These are phyloP conservation scores for Pheosia gnoma DNA, from an alignment of 2,888 invertebrate genomes.

Conservation along the genomic window DNA sequence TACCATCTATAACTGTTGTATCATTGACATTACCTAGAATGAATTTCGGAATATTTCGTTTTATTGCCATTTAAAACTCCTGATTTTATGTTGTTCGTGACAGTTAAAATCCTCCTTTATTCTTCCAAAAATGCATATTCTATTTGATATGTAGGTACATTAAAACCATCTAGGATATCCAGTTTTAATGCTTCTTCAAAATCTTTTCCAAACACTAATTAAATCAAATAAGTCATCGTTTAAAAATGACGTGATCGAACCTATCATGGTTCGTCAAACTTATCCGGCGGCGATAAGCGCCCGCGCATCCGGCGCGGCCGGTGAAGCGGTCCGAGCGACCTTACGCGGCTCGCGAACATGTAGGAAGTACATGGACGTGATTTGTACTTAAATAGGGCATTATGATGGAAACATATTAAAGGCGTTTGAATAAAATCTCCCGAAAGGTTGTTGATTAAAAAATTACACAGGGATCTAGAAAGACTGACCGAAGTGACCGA, in stretches of 20 bases:
- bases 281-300: slow-evolving; percentile 2
- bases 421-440: not conserved
- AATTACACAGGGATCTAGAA: too few species aligned
- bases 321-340: slow-evolving; percentile 1
- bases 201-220: not conserved
- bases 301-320: slow-evolving; percentile 5
- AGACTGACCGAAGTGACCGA: too few species aligned
- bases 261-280: slow-evolving; percentile 8
- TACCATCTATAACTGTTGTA: not conserved
- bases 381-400: slow-evolving; percentile 3
- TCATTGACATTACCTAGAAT: not conserved
- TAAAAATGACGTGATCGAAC: slow-evolving; percentile 3
- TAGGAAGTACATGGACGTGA: slow-evolving; percentile 2
- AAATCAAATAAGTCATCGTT: not conserved
- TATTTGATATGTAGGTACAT: too few species aligned
- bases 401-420: not conserved
- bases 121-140: too few species aligned
- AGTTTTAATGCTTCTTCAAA: not conserved
- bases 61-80: not conserved
- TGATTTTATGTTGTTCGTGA: not conserved
- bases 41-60: not conserved
- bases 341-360: slow-evolving; percentile 4
- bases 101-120: too few species aligned
- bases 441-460: too few species aligned
- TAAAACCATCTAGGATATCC: not conserved